Conservation (phyloP, 2,797 vertebrate species). For the Leucoraja ocellata region DNA sequence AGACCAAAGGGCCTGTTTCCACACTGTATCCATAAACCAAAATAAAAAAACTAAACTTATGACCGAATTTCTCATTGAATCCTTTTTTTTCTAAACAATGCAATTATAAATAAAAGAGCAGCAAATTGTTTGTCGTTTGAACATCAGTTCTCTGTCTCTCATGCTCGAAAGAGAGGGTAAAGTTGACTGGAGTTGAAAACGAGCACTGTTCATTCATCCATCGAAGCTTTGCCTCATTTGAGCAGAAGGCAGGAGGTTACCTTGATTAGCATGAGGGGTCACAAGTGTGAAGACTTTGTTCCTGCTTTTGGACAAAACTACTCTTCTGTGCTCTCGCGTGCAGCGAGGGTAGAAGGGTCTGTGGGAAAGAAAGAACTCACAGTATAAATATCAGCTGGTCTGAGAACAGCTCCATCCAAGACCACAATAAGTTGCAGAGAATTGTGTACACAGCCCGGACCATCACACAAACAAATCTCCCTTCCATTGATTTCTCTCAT, state of each 20-base stretch:
- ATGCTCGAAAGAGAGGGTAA: neutral
- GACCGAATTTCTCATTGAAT: too few species aligned
- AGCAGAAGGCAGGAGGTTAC: neutral
- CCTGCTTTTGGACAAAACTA: neutral
- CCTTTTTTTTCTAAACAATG: neutral
- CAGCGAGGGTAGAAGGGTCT: neutral
- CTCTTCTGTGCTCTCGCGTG: neutral
- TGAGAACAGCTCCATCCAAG: too few species aligned
- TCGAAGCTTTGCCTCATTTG: neutral
- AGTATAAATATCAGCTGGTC: neutral
- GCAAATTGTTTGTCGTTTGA: neutral
- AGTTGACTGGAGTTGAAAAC: neutral
- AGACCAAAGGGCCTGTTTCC: too few species aligned
- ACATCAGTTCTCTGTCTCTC: neutral
- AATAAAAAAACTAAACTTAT: too few species aligned
- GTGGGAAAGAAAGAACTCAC: neutral
- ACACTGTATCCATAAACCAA: too few species aligned
- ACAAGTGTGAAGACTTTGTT: neutral
- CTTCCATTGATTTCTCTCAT: too few species aligned
- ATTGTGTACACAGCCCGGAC: too few species aligned
- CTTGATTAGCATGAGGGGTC: constrained; percentile 4
- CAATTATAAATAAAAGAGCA: neutral
- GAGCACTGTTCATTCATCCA: constrained; percentile 6
- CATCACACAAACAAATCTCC: too few species aligned
- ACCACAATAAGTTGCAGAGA: too few species aligned